phyloP scores from a whole-genome alignment of 2,113 vertebrate species.

The Lates calcarifer region DNA sequence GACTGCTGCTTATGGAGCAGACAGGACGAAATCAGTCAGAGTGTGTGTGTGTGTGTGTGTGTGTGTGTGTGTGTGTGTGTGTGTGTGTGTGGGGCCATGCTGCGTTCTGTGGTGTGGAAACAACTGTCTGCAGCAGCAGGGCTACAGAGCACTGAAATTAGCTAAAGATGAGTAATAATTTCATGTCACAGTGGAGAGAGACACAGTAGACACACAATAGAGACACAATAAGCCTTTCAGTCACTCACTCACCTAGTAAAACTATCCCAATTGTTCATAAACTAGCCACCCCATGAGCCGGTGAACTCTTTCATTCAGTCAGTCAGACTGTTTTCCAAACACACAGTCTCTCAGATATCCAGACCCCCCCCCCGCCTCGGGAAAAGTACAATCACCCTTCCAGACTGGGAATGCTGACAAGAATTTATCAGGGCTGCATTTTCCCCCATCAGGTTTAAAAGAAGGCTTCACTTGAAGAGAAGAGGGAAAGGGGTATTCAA shows the following conservation, averaged over 20 bases:
- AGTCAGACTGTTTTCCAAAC: background rate
- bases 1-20: constrained; percentile 28
- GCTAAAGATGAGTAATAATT: constrained; percentile 5
- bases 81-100: constrained; percentile 2
- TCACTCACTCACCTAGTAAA: background rate
- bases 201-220: too few species aligned
- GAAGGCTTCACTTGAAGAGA: constrained; percentile 25
- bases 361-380: background rate
- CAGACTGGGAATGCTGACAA: constrained; percentile 39
- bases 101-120: constrained; percentile 4
- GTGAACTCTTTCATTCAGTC: constrained; percentile 9
- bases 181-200: background rate
- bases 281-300: background rate
- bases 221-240: background rate
- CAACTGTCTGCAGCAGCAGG: background rate
- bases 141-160: constrained; percentile 2
- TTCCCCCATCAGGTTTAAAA: constrained; percentile 34
- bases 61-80: constrained; percentile 15
- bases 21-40: constrained; percentile 8
- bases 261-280: constrained; percentile 1
- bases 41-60: constrained; percentile 32
- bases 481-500: constrained; percentile 14
- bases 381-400: constrained; percentile 43
- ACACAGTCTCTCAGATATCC: constrained; percentile 24
- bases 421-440: constrained; percentile 35